Evolutionary conservation across 1,140 invertebrate species (phyloP).

Genomic region (Drosophila pseudoananassae): DNA sequence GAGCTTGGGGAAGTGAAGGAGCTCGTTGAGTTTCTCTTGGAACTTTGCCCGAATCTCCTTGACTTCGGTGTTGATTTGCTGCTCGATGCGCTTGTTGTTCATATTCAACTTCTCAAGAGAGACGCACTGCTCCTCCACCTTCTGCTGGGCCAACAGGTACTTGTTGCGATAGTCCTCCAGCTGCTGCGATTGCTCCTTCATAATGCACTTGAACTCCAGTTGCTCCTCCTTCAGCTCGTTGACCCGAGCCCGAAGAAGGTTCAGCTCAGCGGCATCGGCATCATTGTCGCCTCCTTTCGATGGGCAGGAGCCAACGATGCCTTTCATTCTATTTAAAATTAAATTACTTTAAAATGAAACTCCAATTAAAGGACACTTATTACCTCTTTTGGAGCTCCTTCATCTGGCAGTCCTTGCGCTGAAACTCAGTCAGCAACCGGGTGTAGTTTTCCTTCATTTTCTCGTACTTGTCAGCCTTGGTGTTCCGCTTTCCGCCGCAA

Average conservation of each 20-base stretch:
- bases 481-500: constrained; percentile 70
- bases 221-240: constrained; percentile 80
- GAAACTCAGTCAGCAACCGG: constrained; percentile 67
- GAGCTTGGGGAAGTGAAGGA: constrained; percentile 89
- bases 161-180: constrained; percentile 90
- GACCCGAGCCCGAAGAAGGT: constrained; percentile 65
- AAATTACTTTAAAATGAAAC: not conserved
- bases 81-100: constrained; percentile 90
- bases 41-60: constrained; percentile 90
- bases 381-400: constrained; percentile 76
- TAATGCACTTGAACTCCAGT: constrained; percentile 88
- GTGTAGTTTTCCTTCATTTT: constrained; percentile 81
- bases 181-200: constrained; percentile 89
- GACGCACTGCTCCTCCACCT: constrained; percentile 89
- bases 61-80: constrained; percentile 91
- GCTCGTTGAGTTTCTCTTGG: constrained; percentile 90
- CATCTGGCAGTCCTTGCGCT: constrained; percentile 77
- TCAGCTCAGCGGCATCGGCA: constrained; percentile 70
- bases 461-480: constrained; percentile 73
- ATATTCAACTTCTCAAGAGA: constrained; percentile 90
- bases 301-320: constrained; percentile 42
- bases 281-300: constrained; percentile 41
- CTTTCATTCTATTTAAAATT: constrained; percentile 56
- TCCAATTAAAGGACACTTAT: not conserved
- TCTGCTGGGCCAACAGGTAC: constrained; percentile 89